phyloP scores from a whole-genome alignment of 2,888 invertebrate species.

The Dicranocentrus wangi region DNA sequence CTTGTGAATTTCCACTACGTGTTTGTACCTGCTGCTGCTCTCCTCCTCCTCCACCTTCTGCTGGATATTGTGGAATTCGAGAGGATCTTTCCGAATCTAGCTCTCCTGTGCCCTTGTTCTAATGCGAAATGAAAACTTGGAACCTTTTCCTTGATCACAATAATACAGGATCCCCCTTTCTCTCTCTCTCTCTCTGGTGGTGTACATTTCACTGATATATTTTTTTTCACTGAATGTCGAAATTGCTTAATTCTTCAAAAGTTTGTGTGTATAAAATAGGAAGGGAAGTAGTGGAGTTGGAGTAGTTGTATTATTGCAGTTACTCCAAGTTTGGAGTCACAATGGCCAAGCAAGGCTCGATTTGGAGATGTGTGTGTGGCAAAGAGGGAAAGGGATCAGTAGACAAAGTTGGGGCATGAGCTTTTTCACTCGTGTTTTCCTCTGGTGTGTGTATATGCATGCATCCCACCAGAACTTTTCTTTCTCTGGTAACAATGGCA shows the following conservation, averaged over 20 bases:
- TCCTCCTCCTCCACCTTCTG: background rate
- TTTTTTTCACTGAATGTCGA: too few relatives aligned
- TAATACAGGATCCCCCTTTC: too few relatives aligned
- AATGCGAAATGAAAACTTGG: too few relatives aligned
- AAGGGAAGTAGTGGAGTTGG: background rate
- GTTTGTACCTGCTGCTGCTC: background rate
- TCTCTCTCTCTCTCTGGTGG: too few relatives aligned
- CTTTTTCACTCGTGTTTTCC: background rate
- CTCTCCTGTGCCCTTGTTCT: too few relatives aligned
- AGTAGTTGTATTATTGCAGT: too few relatives aligned
- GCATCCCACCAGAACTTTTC: background rate
- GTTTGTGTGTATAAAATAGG: background rate
- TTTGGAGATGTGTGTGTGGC: background rate
- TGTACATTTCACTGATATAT: too few relatives aligned
- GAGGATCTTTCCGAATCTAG: too few relatives aligned
- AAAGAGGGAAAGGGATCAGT: background rate
- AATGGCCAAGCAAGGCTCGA: too few relatives aligned
- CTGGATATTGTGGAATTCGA: too few relatives aligned
- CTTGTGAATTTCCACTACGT: constrained; percentile 1
- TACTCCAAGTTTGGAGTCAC: too few relatives aligned
- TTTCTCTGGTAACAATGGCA: constrained; percentile 36
- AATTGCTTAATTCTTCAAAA: constrained; percentile 22
- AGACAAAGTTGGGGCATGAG: background rate
- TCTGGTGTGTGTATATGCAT: background rate
- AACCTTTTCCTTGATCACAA: too few relatives aligned